These are phyloP conservation scores for Netelia melanura DNA, from an alignment of 2,888 invertebrate genomes.

Conservation along the genomic window DNA sequence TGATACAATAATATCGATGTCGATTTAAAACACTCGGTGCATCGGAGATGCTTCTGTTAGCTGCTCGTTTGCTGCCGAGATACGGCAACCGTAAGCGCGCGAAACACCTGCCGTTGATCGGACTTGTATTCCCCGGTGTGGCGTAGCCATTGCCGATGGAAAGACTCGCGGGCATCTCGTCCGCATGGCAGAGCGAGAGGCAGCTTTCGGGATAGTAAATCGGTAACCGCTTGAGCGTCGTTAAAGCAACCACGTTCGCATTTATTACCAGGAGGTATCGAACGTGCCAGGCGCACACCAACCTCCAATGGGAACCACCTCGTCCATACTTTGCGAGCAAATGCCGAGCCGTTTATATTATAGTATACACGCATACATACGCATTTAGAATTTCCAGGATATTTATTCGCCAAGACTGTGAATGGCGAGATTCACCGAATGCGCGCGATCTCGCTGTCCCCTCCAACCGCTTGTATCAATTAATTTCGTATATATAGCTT, in stretches of 20 bases:
- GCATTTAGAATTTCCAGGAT: slow-evolving; percentile 42
- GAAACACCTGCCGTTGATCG: slow-evolving; percentile 66
- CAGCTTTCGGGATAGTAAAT: slow-evolving; percentile 65
- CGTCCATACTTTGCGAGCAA: slow-evolving; percentile 50
- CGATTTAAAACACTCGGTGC: slow-evolving; percentile 31
- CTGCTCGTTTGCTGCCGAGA: slow-evolving; percentile 59
- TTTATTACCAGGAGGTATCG: slow-evolving; percentile 62
- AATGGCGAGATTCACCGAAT: neutral
- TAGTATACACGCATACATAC: neutral
- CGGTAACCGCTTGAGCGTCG: slow-evolving; percentile 68
- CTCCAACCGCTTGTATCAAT: slow-evolving; percentile 58
- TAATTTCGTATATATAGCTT: slow-evolving; percentile 53
- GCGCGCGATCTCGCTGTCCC: neutral
- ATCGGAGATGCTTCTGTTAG: slow-evolving; percentile 62
- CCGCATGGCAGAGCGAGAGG: slow-evolving; percentile 7
- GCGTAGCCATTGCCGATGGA: neutral
- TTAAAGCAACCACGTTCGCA: slow-evolving; percentile 67
- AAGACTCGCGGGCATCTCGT: slow-evolving; percentile 39
- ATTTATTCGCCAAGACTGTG: slow-evolving; percentile 44
- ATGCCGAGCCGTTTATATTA: slow-evolving; percentile 19
- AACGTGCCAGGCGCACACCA: slow-evolving; percentile 63
- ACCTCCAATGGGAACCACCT: slow-evolving; percentile 59
- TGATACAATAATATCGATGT: slow-evolving; percentile 10
- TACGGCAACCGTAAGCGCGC: slow-evolving; percentile 31
- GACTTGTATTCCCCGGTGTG: slow-evolving; percentile 29